Evolutionary conservation across 2,888 invertebrate species (phyloP), one percentile per base, ranked within the genome.

Genomic region (Tenthredo amoena): DNA sequence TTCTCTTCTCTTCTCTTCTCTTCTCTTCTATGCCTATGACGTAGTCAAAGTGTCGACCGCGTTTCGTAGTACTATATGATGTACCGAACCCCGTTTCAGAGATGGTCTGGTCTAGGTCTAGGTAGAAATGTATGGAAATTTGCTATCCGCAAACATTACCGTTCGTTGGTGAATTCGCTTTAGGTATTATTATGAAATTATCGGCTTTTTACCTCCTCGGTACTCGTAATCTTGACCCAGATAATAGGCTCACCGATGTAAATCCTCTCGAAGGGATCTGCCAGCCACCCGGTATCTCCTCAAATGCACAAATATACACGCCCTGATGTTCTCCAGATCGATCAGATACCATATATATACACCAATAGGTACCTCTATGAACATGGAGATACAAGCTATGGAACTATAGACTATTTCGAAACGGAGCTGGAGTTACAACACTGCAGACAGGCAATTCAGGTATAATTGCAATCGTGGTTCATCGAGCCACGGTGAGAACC

Each of bases 401-500:
- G 26, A 62, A 55, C n/a, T 55, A 55, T 55, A 55, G 55, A n/a
- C 55, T n/a, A 55, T 55, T 55, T 62, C 62, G 71, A 37, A 34
- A 18, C n/a, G 34, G 18, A 37, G 71, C 40, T 10, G 10, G 72
- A 62, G 58, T 62, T n/a, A 40, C 62, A 40, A 37, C 37, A 81
- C 58, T 81, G 47, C 47, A 47, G 47, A n/a, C 40, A 72, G 50
- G 12, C n/a, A 81, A 15, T 37, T 10, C 62, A 81, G 40, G 37
- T 81, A 50, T 81, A 50, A 81, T 81, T 81, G 58, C 40, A 40
- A 62, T 62, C 40, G 81, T 40, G 37, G 81, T 62, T 62, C 40
- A 81, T 26, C 81, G 62, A 37, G 81, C 58, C 40, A 40, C 21
- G 37, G 58, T 34, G 37, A 55, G 77, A 62, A 81, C 81, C 37